Evolutionary conservation across 1,140 invertebrate species (phyloP).

Genomic region (Ditylenchus dipsaci): DNA sequence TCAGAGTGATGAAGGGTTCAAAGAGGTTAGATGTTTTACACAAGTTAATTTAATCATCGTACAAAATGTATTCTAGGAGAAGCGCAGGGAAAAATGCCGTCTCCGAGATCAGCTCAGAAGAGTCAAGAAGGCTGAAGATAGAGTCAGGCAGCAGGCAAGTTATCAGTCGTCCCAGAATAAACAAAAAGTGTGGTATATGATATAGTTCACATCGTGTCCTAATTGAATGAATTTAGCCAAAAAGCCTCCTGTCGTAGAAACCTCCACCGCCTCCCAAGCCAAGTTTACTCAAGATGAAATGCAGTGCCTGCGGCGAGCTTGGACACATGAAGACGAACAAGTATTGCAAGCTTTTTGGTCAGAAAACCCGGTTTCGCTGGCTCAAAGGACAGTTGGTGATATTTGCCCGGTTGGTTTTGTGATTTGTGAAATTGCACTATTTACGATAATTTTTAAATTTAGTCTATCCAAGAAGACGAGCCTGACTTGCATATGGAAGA

Average conservation of each 20-base stretch:
- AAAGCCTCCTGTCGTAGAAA: slow-evolving; percentile 72
- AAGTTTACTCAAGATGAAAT: slow-evolving; percentile 67
- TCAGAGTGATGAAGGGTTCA: no score
- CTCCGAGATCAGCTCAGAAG: no score
- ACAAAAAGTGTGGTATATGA: no score
- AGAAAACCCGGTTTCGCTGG: slow-evolving; percentile 64
- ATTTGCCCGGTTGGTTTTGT: slow-evolving; percentile 26
- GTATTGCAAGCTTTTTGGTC: slow-evolving; percentile 85
- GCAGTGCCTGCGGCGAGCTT: slow-evolving; percentile 85
- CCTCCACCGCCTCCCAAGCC: slow-evolving; percentile 73
- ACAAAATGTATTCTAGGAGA: no score
- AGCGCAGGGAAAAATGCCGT: no score
- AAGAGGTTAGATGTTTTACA: no score
- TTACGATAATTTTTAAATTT: not conserved
- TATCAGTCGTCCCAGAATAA: no score
- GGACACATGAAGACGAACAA: slow-evolving; percentile 88
- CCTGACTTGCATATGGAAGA: slow-evolving; percentile 14
- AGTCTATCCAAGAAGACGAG: not conserved
- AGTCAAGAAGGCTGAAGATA: no score
- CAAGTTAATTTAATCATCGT: no score
- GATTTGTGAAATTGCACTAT: not conserved
- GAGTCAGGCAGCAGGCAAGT: no score
- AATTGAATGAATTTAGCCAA: no score
- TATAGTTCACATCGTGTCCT: no score
- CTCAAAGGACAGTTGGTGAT: slow-evolving; percentile 55